Percentiles rank a stretch among this genome's conserved stretches.
Conservation (phyloP, 1,140 invertebrate genomes). For the Lordiphosa clarofinis region DNA sequence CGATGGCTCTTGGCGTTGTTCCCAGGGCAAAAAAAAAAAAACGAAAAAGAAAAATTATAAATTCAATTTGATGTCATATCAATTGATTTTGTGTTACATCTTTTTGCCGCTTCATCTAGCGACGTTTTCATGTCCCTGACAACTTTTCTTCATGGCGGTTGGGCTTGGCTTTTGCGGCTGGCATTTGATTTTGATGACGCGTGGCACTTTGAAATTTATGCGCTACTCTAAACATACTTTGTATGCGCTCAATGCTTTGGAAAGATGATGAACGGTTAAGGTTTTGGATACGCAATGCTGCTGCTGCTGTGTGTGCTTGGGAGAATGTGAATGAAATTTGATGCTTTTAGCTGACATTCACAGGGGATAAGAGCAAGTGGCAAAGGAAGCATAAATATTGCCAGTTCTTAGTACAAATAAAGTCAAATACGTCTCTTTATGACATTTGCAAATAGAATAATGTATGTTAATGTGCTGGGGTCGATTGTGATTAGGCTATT, state of each 20-base stretch:
- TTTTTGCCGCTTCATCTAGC: conserved; percentile 33
- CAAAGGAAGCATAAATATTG: conserved; percentile 7
- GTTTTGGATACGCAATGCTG: conserved; percentile 15
- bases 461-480: conserved; percentile 57
- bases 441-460: conserved; percentile 23
- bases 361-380: conserved; percentile 38
- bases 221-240: conserved; percentile 68
- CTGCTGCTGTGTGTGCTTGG: conserved; percentile 14
- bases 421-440: conserved; percentile 42
- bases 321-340: conserved; percentile 40
- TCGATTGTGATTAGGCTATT: conserved; percentile 21
- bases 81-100: conserved; percentile 71
- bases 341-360: conserved; percentile 49
- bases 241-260: conserved; percentile 59
- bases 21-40: background rate
- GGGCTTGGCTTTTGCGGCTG: conserved; percentile 36
- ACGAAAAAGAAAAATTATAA: conserved; percentile 53
- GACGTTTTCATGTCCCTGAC: background rate
- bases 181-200: conserved; percentile 76
- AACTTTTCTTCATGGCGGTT: conserved; percentile 14
- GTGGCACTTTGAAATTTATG: conserved; percentile 76
- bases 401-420: conserved; percentile 26
- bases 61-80: conserved; percentile 78
- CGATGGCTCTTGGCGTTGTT: conserved; percentile 22
- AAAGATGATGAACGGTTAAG: conserved; percentile 54